Evolutionary conservation across 2,888 invertebrate species (phyloP).

Genomic region (Galeopsomyia nigrocyanea): DNA sequence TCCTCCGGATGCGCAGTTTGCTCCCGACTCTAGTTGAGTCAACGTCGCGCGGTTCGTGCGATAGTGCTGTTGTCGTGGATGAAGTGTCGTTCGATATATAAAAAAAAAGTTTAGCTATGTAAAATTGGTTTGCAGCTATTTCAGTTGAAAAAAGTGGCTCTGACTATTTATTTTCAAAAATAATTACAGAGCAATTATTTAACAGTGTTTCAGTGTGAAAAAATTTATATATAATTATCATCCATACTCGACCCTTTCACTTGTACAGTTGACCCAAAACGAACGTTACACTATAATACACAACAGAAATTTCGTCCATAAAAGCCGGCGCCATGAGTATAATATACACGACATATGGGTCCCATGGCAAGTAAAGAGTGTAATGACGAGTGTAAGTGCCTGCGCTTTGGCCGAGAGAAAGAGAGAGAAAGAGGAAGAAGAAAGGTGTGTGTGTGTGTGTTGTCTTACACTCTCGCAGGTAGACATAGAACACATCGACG

Average conservation of each 20-base stretch:
- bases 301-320: neutral
- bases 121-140: no score
- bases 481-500: conserved; percentile 56
- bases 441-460: no score
- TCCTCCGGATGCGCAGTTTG: conserved; percentile 9
- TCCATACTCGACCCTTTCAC: no score
- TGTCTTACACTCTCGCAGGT: neutral
- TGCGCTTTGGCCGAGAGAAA: conserved; percentile 30
- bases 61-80: neutral
- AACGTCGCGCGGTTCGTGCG: neutral
- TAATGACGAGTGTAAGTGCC: conserved; percentile 54
- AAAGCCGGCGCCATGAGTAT: neutral
- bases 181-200: no score
- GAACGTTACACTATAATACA: neutral
- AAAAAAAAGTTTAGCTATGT: no score
- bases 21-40: conserved; percentile 1
- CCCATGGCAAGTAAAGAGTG: conserved; percentile 52
- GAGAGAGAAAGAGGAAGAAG: no score
- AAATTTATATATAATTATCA: no score
- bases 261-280: no score
- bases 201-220: no score
- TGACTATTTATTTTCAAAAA: no score
- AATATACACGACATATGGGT: neutral
- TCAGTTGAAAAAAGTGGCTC: no score
- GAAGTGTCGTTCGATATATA: no score